These are phyloP conservation scores for Pristionchus pacificus DNA, from an alignment of 1,140 invertebrate species.

Conservation along the genomic window DNA sequence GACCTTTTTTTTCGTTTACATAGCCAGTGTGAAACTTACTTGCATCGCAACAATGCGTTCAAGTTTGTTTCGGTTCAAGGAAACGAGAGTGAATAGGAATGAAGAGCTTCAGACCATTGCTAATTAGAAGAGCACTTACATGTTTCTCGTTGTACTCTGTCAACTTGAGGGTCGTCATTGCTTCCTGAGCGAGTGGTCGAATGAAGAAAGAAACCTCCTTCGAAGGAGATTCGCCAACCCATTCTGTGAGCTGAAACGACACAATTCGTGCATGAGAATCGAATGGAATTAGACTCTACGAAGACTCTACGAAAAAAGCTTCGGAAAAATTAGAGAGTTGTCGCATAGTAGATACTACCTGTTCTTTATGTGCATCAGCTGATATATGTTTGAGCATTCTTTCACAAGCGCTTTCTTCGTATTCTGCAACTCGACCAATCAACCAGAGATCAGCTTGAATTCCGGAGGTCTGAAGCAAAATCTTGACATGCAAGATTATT, in stretches of 20 bases:
- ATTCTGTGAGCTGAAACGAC: not conserved
- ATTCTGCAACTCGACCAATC: not conserved
- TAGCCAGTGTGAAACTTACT: too few relatives aligned
- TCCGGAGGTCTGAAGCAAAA: slow-evolving; percentile 10
- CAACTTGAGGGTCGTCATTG: not conserved
- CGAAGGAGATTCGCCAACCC: not conserved
- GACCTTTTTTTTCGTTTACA: too few relatives aligned
- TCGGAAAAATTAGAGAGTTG: not conserved
- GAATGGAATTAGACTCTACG: not conserved
- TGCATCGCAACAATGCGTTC: too few relatives aligned
- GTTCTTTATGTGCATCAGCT: slow-evolving; percentile 10
- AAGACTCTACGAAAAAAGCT: not conserved
- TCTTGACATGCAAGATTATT: too few relatives aligned
- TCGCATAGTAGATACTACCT: slow-evolving; percentile 8
- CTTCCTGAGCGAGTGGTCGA: slow-evolving; percentile 6
- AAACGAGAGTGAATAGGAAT: too few relatives aligned
- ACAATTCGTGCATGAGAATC: not conserved
- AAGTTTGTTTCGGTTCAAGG: too few relatives aligned
- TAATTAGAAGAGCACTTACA: too few relatives aligned
- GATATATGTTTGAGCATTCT: slow-evolving; percentile 22
- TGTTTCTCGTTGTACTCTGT: slow-evolving; percentile 20
- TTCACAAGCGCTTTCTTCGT: slow-evolving; percentile 18
- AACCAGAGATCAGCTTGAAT: slow-evolving; percentile 12
- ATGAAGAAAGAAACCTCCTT: slow-evolving; percentile 13
- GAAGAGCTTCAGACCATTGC: too few relatives aligned